These are phyloP conservation scores for Hartigia nigra DNA, from an alignment of 2,888 invertebrate genomes.

Conservation along the genomic window DNA sequence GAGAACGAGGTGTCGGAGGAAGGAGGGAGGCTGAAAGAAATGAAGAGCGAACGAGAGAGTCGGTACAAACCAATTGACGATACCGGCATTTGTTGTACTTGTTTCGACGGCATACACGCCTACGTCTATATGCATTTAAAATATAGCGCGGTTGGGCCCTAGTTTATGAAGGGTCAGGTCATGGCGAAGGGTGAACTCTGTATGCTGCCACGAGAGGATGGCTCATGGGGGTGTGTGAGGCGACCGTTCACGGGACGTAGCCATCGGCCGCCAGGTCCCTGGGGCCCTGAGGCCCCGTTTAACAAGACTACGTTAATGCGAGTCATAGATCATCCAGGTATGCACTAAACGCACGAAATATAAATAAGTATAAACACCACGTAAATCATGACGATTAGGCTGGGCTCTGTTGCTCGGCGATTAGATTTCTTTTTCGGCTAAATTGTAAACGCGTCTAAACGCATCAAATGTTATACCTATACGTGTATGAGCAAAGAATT, in stretches of 20 bases:
- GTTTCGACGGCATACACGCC: slow-evolving; percentile 63
- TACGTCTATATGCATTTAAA: slow-evolving; percentile 63
- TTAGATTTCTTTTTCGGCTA: not conserved
- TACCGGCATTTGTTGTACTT: slow-evolving; percentile 52
- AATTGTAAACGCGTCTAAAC: not conserved
- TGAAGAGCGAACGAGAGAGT: not conserved
- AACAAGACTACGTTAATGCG: slow-evolving; percentile 65
- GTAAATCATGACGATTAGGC: slow-evolving; percentile 60
- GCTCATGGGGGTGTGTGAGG: slow-evolving; percentile 30
- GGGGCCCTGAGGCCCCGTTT: slow-evolving; percentile 58
- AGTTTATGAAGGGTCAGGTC: slow-evolving; percentile 66
- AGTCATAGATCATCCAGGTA: slow-evolving; percentile 62
- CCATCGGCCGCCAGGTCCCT: slow-evolving; percentile 34
- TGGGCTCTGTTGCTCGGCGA: not conserved
- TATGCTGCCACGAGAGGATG: slow-evolving; percentile 24
- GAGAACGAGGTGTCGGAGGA: slow-evolving; percentile 51
- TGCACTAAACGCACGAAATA: slow-evolving; percentile 62
- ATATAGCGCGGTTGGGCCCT: slow-evolving; percentile 63
- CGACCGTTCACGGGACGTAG: slow-evolving; percentile 19
- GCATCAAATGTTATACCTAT: not conserved
- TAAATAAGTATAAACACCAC: slow-evolving; percentile 63
- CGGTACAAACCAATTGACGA: slow-evolving; percentile 49
- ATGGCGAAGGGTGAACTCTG: slow-evolving; percentile 43
- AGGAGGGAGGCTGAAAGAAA: not conserved
- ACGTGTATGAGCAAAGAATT: too few species aligned